A percentile compares a stretch with the other conserved stretches of the same genome.
These are phyloP conservation scores for Oxycera nigricornis DNA, from an alignment of 2,888 invertebrate species.

Conservation along the genomic window DNA sequence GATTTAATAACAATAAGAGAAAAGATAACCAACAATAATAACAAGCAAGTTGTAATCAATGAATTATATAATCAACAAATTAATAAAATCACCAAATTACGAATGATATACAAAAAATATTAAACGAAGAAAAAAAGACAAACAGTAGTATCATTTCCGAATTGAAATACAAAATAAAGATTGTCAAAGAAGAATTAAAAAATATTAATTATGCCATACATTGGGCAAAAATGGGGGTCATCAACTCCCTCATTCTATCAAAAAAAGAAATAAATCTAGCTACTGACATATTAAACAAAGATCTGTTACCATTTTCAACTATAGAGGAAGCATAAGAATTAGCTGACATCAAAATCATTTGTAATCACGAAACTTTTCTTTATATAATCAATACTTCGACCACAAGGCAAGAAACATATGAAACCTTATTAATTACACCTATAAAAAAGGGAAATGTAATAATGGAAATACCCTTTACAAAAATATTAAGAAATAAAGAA, in stretches of 20 bases:
- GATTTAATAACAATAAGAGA: background rate
- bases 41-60: too few relatives aligned
- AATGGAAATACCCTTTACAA: background rate
- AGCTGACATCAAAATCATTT: background rate
- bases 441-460: background rate
- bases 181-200: background rate
- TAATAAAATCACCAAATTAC: constrained; percentile 1
- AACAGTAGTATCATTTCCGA: too few relatives aligned
- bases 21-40: constrained; percentile 1
- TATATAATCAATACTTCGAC: background rate
- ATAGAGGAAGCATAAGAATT: background rate
- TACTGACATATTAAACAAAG: background rate
- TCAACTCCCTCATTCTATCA: background rate
- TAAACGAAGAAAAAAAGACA: background rate
- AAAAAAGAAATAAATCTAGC: background rate
- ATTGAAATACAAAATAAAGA: too few relatives aligned
- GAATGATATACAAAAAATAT: background rate
- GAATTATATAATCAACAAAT: too few relatives aligned
- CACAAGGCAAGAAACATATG: background rate
- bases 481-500: background rate
- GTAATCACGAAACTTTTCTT: background rate
- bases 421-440: background rate
- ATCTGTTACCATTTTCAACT: background rate
- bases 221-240: background rate
- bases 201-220: too few relatives aligned